Evolutionary conservation across 2,888 invertebrate genomes (phyloP), one percentile per base, ranked within the genome.

Genomic region (Apamea anceps): DNA sequence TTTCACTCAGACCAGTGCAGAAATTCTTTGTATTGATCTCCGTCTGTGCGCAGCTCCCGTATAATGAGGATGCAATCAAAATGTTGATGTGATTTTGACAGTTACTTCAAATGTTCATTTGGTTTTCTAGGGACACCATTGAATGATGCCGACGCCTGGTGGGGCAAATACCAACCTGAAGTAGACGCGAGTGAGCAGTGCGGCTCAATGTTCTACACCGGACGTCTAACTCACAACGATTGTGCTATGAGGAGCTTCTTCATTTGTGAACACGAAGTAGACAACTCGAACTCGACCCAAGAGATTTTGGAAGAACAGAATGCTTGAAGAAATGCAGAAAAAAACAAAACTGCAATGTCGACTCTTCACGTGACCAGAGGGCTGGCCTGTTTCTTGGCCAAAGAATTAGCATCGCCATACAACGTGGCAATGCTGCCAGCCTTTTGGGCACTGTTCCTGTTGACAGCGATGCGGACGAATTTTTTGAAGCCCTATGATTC

Each of bases 191-290:
- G 85, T 0, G 94, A 95, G 79, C 85, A 80, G 10, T 96, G 96
- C 75, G 96, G 96, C 21, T 92, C 94, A 4, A 95, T 96, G 94
- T 95, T 94, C 87, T 94, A 92, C 90, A 91, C 91, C 42, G 95
- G 95, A 10, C 85, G 89, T 0, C 90, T 95, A 2, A 95, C 95
- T 72, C 94, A 94, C 81, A 88, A 95, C 25, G 86, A 87, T 28
- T 96, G 96, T 75, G 76, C 84, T 0, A 86, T 79, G 0, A 91
- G 85, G n/a, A 91, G 93, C 82, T 93, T 95, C 90, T 96, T 95
- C 81, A 94, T 96, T 71, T 96, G 96, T 79, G 96, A 96, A 89
- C 94, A 93, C 75, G 94, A 96, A 51, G 54, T 72, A 18, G n/a
- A 28, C 5, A 60, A n/a, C 51, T 60, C 66, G 2, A 80, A 80